Conservation (phyloP, 2,797 vertebrate species). For the Chloroceryle inda region DNA sequence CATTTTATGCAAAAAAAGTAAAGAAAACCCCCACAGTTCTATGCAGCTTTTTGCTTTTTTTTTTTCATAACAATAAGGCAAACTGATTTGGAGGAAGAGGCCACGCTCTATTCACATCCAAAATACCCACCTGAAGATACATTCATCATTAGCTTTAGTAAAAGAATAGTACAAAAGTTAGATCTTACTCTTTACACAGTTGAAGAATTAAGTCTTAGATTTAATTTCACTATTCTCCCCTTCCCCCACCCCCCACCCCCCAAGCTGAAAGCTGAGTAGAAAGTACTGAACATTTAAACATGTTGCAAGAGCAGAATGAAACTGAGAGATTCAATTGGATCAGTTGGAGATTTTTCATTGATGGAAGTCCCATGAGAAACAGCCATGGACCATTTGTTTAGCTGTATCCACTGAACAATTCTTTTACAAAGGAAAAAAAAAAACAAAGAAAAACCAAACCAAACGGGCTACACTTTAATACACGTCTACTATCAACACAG, state of each 20-base stretch:
- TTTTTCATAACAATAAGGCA: slow-evolving; percentile 36
- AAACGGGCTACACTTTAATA: slow-evolving; percentile 39
- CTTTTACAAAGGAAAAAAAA: neutral
- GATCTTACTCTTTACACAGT: slow-evolving; percentile 61
- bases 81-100: slow-evolving; percentile 56
- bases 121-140: slow-evolving; percentile 69
- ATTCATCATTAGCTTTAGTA: slow-evolving; percentile 71
- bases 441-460: neutral
- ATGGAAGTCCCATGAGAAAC: slow-evolving; percentile 20
- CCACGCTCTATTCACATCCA: slow-evolving; percentile 55
- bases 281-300: slow-evolving; percentile 69
- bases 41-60: slow-evolving; percentile 36
- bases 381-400: neutral
- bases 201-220: slow-evolving; percentile 59
- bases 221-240: slow-evolving; percentile 31
- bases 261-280: slow-evolving; percentile 50
- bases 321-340: neutral
- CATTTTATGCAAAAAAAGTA: slow-evolving; percentile 6
- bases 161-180: slow-evolving; percentile 65
- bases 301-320: slow-evolving; percentile 36
- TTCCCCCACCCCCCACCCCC: neutral
- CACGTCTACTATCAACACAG: slow-evolving; percentile 69
- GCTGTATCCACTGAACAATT: neutral
- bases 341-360: neutral
- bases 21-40: slow-evolving; percentile 25